These are phyloP conservation scores for Genyomyrus donnyi DNA, from an alignment of 2,113 vertebrate genomes.

Conservation along the genomic window DNA sequence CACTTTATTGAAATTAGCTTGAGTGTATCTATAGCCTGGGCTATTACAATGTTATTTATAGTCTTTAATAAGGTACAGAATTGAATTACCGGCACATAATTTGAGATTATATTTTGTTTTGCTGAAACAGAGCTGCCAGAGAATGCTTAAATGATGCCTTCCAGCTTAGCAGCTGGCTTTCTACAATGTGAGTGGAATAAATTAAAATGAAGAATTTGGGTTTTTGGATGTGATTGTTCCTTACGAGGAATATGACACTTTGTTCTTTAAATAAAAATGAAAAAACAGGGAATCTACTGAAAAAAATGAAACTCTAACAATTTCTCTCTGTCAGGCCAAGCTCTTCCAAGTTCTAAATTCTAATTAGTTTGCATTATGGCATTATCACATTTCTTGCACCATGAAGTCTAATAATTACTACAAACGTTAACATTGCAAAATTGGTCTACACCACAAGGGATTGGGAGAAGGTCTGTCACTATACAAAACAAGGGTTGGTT, in stretches of 20 bases:
- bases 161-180: neutral
- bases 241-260: neutral
- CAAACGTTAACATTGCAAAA: neutral
- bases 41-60: slow-evolving; percentile 25
- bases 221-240: neutral
- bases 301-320: neutral
- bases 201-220: neutral
- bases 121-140: neutral
- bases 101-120: slow-evolving; percentile 23
- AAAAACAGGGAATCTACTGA: neutral
- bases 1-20: slow-evolving; percentile 18
- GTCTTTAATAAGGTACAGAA: slow-evolving; percentile 22
- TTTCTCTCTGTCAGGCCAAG: neutral
- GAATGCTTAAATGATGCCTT: neutral
- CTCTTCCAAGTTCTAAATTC: neutral
- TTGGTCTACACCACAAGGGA: neutral
- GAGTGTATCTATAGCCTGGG: neutral
- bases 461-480: neutral
- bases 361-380: slow-evolving; percentile 10
- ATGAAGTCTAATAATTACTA: neutral
- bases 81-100: slow-evolving; percentile 15
- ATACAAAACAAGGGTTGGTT: neutral
- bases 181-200: neutral
- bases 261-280: neutral
- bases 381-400: slow-evolving; percentile 12